Evolutionary conservation across 2,888 invertebrate genomes (phyloP), one percentile per base, ranked within the genome.

Genomic region (Cantharis rufa): DNA sequence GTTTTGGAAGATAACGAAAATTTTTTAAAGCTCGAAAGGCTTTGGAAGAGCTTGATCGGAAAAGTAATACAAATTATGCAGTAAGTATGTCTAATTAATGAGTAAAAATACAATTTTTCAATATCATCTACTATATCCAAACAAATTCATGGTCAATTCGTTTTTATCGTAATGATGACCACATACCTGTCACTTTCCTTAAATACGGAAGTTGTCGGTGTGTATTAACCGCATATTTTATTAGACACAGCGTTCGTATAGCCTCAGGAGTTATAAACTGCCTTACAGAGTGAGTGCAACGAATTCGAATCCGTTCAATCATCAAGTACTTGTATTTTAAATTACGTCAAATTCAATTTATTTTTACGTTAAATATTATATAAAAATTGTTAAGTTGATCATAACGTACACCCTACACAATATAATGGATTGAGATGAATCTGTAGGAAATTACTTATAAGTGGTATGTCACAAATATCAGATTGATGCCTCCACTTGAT

Each of bases 401-500:
- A 48, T 48, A 48, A 48, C 4, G 48, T 32, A 32, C 32, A 32
- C n/a, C n/a, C n/a, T 7, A 48, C 7, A n/a, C n/a, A n/a, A n/a
- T 48, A 48, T 48, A 48, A 48, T 48, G 48, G 48, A 48, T 48
- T 48, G n/a, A 48, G 48, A 48, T 48, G 48, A 48, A 48, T 48
- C 48, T 48, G n/a, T 48, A n/a, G 48, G 48, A 48, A 48, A 48
- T 48, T 48, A n/a, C 48, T 48, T 48, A n/a, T 48, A 48, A 48
- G 48, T n/a, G 48, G n/a, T 15, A 27, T 73, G 73, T 73, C 73
- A 69, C 62, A 66, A 62, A 68, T 28, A 62, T 69, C 73, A 18
- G 69, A 24, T 69, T 73, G 73, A 69, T 69, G 73, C 18, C 69
- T 68, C 24, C 62, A 63, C 62, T 28, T 73, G 48, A 73, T 73